phyloP scores from a whole-genome alignment of 2,113 vertebrate genomes.

The Polypterus senegalus region DNA sequence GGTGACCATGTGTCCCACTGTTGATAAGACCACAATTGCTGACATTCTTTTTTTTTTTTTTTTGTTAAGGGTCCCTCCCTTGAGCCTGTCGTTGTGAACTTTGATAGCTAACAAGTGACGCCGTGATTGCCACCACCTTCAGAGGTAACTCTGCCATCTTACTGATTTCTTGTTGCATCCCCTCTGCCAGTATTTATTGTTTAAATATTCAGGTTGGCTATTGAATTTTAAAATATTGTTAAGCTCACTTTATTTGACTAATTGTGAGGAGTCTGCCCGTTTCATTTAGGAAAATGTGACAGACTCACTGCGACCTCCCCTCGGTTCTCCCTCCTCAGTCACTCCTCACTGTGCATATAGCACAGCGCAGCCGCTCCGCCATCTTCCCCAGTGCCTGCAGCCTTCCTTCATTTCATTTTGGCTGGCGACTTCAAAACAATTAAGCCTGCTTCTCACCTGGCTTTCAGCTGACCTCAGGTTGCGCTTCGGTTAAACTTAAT shows the following conservation, averaged over 20 bases:
- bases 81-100: too few species aligned
- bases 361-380: not conserved
- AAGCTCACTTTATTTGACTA: constrained; percentile 78
- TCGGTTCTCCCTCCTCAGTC: constrained; percentile 13
- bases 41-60: too few species aligned
- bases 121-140: constrained; percentile 81
- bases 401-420: constrained; percentile 31
- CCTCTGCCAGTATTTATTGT: constrained; percentile 53
- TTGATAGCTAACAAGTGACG: constrained; percentile 20
- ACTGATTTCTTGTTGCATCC: constrained; percentile 33
- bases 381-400: constrained; percentile 16
- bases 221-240: constrained; percentile 74
- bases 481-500: constrained; percentile 49
- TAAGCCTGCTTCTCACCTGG: constrained; percentile 26
- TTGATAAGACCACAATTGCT: too few species aligned
- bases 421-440: constrained; percentile 25
- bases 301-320: constrained; percentile 51
- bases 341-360: not conserved
- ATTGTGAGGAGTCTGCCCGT: constrained; percentile 74
- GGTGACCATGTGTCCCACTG: constrained; percentile 43
- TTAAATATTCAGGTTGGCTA: constrained; percentile 85
- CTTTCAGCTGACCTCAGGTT: constrained; percentile 26
- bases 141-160: constrained; percentile 80
- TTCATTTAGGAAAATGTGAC: constrained; percentile 62
- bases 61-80: too few species aligned